Percentiles rank a stretch among this genome's conserved stretches.
Conservation (phyloP, 1,140 invertebrate genomes). For the Heterodera schachtii region DNA sequence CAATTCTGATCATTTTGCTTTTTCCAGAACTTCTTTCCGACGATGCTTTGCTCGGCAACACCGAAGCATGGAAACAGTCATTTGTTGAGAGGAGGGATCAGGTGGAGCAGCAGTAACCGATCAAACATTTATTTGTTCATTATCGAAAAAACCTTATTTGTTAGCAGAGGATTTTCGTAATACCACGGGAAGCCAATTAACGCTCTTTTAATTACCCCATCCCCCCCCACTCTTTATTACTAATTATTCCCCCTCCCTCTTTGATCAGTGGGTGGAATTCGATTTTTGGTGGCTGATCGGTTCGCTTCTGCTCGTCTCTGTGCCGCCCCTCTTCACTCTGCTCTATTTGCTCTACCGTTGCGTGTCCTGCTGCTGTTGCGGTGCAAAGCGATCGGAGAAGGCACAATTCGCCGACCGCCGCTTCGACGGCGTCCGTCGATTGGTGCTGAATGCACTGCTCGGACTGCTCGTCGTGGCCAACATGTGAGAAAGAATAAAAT, state of each 20-base stretch:
- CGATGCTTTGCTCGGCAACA: constrained; percentile 26
- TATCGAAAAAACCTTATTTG: background rate
- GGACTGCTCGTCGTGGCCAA: constrained; percentile 50
- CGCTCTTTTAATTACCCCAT: background rate
- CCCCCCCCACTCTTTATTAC: constrained; percentile 15
- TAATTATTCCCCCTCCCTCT: background rate
- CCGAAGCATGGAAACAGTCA: constrained; percentile 18
- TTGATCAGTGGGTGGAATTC: constrained; percentile 52
- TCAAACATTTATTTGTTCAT: constrained; percentile 1
- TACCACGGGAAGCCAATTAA: too few relatives aligned
- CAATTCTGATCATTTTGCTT: too few relatives aligned
- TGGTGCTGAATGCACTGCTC: constrained; percentile 51
- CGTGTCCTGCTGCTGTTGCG: constrained; percentile 46
- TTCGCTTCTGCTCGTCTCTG: constrained; percentile 35
- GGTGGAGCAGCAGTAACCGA: constrained; percentile 12
- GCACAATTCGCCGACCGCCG: constrained; percentile 43
- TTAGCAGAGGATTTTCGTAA: too few relatives aligned
- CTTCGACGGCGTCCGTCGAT: constrained; percentile 55
- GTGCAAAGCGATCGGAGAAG: constrained; percentile 22
- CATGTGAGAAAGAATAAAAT: constrained; percentile 45
- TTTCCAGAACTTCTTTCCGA: constrained; percentile 28
- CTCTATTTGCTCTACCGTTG: constrained; percentile 56
- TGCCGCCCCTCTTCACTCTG: constrained; percentile 46
- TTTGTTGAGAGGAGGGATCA: constrained; percentile 23
- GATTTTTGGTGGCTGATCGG: constrained; percentile 53